Conservation (phyloP, 1,140 invertebrate species). For the Micrasema minimum region DNA sequence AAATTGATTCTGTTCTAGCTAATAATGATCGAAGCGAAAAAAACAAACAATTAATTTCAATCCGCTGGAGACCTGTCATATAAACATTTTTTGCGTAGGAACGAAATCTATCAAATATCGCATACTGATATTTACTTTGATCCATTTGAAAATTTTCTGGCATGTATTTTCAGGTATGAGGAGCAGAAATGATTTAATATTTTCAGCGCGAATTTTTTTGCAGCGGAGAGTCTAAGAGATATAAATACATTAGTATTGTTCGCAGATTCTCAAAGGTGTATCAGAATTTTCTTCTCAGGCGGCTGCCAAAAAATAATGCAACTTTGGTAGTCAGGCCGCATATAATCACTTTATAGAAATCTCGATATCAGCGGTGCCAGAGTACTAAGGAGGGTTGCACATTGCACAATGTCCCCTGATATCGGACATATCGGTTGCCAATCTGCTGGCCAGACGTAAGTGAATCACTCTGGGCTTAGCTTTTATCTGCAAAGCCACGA, state of each 20-base stretch:
- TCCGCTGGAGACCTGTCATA: too few relatives aligned
- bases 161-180: too few relatives aligned
- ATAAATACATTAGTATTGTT: background rate
- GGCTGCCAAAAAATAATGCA: slow-evolving; percentile 29
- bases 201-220: too few relatives aligned
- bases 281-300: background rate
- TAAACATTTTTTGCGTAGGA: too few relatives aligned
- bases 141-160: too few relatives aligned
- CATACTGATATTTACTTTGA: too few relatives aligned
- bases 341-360: slow-evolving; percentile 29
- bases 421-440: slow-evolving; percentile 39
- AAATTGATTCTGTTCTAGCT: slow-evolving; percentile 1
- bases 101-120: too few relatives aligned
- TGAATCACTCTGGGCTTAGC: background rate
- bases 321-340: slow-evolving; percentile 9
- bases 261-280: background rate
- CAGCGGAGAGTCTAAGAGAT: background rate
- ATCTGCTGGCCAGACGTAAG: slow-evolving; percentile 12
- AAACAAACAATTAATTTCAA: background rate
- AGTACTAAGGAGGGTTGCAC: slow-evolving; percentile 12
- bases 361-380: slow-evolving; percentile 10
- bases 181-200: too few relatives aligned
- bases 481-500: slow-evolving; percentile 29
- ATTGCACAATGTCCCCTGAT: slow-evolving; percentile 23
- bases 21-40: background rate